Base-by-base conservation (phyloP, 2,797 vertebrate species). In the Pyrrhura leucotis region DNA sequence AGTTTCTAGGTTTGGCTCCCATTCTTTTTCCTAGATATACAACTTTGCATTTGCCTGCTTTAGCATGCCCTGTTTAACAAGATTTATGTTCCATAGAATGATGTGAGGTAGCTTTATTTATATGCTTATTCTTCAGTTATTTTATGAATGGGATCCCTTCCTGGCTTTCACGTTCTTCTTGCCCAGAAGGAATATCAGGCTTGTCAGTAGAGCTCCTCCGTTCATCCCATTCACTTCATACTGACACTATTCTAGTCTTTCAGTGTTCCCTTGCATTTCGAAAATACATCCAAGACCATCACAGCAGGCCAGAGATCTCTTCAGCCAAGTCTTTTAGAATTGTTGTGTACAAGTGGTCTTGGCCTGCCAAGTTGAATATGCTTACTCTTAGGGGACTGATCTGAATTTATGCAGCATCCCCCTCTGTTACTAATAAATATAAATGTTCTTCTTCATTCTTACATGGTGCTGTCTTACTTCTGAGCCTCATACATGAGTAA, bases 371-470 rank as follows among this genome's bases (percentile, higher is more conserved):
- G 63, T 51, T 74, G 88, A 93, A 89, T 63, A 20, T 45, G 39
- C 80, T 90, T 68, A 31, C 47, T 97, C 95, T 89, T 94, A 86
- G 39, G 93, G 74, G 93, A 77, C 77, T 42, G 83, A 76, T 95
- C 71, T 67, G 67, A 87, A 87, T 95, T 95, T 89, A 80, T 93
- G 86, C 42, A 85, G 25, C 67, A 74, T 90, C 33, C 63, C 94
- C 71, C 94, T 96, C 91, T 93, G 92, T 92, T 94, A 44, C 74
- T 85, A 95, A 92, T 95, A 94, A 93, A 96, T 66, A 48, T n/a
- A 87, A 80, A 78, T 73, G 77, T 82, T 94, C 82, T 91, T 94
- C 67, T 66, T 61, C 31, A 56, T 94, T 88, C 35, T 85, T 81
- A 88, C 54, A 82, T 88, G 62, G 50, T 84, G 69, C 59, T 90